Conservation (phyloP, 2,888 invertebrate genomes). For the Diplolepis rosae region DNA sequence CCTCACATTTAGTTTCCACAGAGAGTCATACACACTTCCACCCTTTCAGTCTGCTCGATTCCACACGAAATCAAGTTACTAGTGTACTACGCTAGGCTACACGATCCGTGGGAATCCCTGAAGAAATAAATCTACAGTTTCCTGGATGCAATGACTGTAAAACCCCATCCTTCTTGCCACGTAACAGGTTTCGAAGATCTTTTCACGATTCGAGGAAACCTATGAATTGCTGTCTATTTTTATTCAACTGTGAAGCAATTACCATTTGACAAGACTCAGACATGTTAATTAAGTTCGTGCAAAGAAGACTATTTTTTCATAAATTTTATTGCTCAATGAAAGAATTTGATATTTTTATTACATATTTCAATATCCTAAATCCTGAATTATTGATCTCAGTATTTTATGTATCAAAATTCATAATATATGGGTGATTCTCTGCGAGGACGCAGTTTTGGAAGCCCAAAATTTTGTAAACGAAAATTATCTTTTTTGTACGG, state of each 20-base stretch:
- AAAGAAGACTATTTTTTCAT: no score
- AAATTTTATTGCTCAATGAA: no score
- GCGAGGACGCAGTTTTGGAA: no score
- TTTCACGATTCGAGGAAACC: not conserved
- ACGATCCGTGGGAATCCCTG: conserved; percentile 4
- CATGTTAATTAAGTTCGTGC: no score
- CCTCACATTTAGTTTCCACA: not conserved
- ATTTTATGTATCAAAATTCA: no score
- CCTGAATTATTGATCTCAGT: no score
- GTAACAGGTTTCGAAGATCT: conserved; percentile 5
- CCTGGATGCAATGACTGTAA: conserved; percentile 25
- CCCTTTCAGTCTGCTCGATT: conserved; percentile 1
- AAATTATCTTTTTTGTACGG: no score
- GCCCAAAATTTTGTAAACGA: no score
- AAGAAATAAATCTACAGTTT: conserved; percentile 28
- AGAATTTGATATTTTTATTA: no score
- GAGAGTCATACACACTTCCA: conserved; percentile 4
- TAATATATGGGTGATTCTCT: no score
- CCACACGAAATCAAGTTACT: conserved; percentile 28
- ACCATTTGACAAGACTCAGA: not conserved
- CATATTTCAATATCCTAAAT: no score
- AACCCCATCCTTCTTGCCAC: conserved; percentile 12
- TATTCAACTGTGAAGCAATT: conserved; percentile 7
- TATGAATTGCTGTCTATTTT: not conserved
- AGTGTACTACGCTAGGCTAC: conserved; percentile 5